phyloP scores from a whole-genome alignment of 2,888 invertebrate genomes.

The Thereva unica region DNA sequence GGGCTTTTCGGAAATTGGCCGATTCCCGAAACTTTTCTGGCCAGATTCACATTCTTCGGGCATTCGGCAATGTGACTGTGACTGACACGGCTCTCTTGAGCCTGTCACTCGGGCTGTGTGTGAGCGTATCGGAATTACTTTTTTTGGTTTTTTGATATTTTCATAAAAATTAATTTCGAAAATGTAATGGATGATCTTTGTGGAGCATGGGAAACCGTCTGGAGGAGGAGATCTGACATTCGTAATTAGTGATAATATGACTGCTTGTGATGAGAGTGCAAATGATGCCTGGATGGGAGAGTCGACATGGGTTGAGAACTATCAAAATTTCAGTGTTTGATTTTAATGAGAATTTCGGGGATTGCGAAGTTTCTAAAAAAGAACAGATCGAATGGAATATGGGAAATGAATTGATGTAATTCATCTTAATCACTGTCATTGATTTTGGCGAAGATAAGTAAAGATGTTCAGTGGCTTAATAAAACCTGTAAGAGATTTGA shows the following conservation, averaged over 20 bases:
- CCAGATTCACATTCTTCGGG: not conserved
- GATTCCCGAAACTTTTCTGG: slow-evolving; percentile 1
- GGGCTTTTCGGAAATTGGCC: slow-evolving; percentile 23
- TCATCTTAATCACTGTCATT: too few relatives aligned
- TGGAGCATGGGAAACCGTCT: slow-evolving; percentile 30
- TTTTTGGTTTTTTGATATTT: slow-evolving; percentile 7
- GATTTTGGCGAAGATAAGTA: too few relatives aligned
- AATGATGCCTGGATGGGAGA: not conserved
- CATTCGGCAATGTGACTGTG: slow-evolving; percentile 2
- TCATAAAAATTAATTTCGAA: slow-evolving; percentile 18
- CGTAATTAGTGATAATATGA: slow-evolving; percentile 31
- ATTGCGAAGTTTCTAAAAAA: too few relatives aligned
- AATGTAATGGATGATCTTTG: slow-evolving; percentile 24
- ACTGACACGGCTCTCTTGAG: not conserved
- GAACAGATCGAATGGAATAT: too few relatives aligned
- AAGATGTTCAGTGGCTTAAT: too few relatives aligned
- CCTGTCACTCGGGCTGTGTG: slow-evolving; percentile 4
- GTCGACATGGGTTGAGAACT: too few relatives aligned
- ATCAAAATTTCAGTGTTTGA: not conserved
- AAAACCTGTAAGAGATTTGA: too few relatives aligned
- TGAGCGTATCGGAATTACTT: not conserved
- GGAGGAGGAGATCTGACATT: slow-evolving; percentile 18
- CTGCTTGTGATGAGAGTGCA: slow-evolving; percentile 1
- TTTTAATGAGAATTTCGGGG: not conserved
- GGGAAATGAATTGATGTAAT: too few relatives aligned